phyloP scores from a whole-genome alignment of 2,113 vertebrate genomes.

The Oceanodroma tethys region DNA sequence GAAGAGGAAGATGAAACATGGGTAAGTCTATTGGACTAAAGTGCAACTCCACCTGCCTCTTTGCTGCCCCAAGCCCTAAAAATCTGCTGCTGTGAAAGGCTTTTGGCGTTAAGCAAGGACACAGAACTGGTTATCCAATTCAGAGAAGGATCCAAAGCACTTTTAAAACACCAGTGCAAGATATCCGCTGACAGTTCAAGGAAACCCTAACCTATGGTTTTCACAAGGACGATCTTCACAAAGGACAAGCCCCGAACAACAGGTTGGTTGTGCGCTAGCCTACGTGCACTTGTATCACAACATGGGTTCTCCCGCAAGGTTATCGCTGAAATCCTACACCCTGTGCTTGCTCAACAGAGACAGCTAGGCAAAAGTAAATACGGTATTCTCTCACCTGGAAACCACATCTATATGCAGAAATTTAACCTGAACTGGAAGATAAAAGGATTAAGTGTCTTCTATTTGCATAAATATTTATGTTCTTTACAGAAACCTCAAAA shows the following conservation, averaged over 20 bases:
- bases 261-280: neutral
- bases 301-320: neutral
- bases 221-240: accelerated
- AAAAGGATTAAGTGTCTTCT: neutral
- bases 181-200: neutral
- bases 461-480: neutral
- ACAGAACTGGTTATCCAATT: neutral
- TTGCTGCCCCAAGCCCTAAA: neutral
- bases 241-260: neutral
- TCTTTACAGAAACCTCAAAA: neutral
- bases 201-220: neutral
- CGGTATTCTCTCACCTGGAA: neutral
- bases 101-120: neutral
- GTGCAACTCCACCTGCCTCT: neutral
- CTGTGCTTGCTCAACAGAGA: neutral
- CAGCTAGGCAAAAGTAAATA: neutral
- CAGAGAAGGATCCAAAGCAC: neutral
- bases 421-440: neutral
- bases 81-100: neutral
- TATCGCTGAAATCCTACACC: neutral
- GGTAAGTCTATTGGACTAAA: neutral
- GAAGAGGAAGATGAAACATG: neutral
- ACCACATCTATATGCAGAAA: neutral
- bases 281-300: neutral
- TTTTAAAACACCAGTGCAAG: neutral